Evolutionary conservation across 2,888 invertebrate species (phyloP), one percentile per base, ranked within the genome.

Genomic region (Colostygia pectinataria): DNA sequence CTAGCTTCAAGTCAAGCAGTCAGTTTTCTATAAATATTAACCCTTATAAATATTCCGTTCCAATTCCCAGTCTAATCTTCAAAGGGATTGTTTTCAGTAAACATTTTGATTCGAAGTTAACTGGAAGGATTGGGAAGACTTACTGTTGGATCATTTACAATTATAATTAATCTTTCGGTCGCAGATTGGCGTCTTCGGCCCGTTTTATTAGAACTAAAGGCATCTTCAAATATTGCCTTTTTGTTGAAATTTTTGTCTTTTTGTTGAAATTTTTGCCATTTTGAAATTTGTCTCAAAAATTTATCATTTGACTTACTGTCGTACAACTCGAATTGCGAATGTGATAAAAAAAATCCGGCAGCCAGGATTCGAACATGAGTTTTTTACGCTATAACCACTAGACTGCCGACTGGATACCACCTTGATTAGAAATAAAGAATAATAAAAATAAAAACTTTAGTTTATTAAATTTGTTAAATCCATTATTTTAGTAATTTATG

Each of bases 51-150:
- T 84, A 85, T 86, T 85, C 84, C 67, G 82, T 77, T 77, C 73
- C 80, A 70, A 79, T 81, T 79, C 69, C 68, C 63, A 76, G 80
- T 80, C 40, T 85, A 87, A 88, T 87, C 87, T 85, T 76, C 76
- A 76, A 78, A 80, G 80, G 86, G 85, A 85, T 88, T 88, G 87
- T 88, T 86, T 86, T 74, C 81, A 70, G 81, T 83, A 87, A 86
- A 87, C 79, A 84, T 84, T 83, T 78, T 81, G 85, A 83, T 83
- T 83, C 75, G 71, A 80, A 86, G 81, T 83, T 80, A 85, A 86
- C 83, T 84, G 74, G 75, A 57, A 68, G 77, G 83, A 78, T 83
- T 72, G 68, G 59, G 65, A 60, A 68, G 78, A 70, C 78, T 82
- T 77, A 73, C 71, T 65, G 68, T 55, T 63, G 69, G 66, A 70